Conservation (phyloP, 2,888 invertebrate genomes). For the Julus scandinavius region DNA sequence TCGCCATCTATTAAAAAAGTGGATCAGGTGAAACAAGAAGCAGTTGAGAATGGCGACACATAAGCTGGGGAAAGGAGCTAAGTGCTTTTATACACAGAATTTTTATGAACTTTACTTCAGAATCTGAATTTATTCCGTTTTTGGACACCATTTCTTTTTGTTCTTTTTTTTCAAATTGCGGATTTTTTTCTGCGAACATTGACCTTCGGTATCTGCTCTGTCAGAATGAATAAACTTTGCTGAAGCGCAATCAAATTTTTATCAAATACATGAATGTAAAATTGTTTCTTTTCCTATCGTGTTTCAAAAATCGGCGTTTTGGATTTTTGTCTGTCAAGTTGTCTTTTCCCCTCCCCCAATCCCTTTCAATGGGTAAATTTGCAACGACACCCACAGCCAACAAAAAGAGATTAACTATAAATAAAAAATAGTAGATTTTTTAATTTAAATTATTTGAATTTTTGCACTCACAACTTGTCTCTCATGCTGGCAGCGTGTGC, state of each 20-base stretch:
- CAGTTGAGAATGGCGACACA: conserved; percentile 46
- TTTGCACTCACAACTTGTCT: too few species aligned
- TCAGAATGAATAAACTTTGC: neutral
- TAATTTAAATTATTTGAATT: too few species aligned
- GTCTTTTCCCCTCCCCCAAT: too few species aligned
- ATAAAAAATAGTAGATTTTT: too few species aligned
- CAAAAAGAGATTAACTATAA: too few species aligned
- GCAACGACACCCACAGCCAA: too few species aligned
- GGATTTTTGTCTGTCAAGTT: too few species aligned
- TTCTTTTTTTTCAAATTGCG: neutral
- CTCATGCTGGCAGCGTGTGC: too few species aligned
- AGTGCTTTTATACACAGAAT: conserved; percentile 21
- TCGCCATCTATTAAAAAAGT: neutral
- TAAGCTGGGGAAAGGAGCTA: neutral
- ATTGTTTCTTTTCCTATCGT: neutral
- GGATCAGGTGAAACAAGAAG: conserved; percentile 44
- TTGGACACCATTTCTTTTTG: neutral
- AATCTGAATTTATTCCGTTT: conserved; percentile 6
- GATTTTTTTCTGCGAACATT: neutral
- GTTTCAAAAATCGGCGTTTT: neutral
- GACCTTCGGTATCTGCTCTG: neutral
- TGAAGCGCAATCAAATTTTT: neutral
- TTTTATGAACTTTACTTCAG: conserved; percentile 38
- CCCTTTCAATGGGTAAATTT: too few species aligned
- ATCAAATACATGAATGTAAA: neutral